A percentile compares a stretch with the other conserved stretches of the same genome.
Conservation (phyloP, 1,140 invertebrate species). For the Solenopsis fugax region DNA sequence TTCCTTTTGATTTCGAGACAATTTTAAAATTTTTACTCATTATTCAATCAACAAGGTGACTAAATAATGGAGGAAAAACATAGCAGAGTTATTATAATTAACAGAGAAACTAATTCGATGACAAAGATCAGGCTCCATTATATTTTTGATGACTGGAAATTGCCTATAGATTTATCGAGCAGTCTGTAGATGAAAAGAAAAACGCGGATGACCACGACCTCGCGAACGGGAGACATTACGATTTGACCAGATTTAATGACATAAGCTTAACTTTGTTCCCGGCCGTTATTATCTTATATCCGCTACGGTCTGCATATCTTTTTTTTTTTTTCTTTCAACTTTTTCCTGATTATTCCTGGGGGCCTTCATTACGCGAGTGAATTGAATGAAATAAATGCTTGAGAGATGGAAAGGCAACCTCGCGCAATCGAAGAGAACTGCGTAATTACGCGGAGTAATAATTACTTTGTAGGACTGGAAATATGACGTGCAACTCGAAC, state of each 20-base stretch:
- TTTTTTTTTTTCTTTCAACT: not conserved
- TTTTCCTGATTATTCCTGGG: conserved; percentile 34
- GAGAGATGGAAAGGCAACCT: conserved; percentile 2
- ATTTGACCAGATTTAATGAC: conserved; percentile 39
- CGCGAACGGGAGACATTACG: not conserved
- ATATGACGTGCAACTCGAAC: conserved; percentile 6
- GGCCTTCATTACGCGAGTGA: conserved; percentile 5
- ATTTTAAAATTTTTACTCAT: not conserved
- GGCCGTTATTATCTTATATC: conserved; percentile 41
- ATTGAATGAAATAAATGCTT: conserved; percentile 33
- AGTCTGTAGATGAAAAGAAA: not conserved
- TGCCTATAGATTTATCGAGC: not conserved
- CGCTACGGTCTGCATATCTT: conserved; percentile 9
- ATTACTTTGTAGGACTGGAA: conserved; percentile 29
- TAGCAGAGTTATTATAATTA: not conserved
- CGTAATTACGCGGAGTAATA: conserved; percentile 48
- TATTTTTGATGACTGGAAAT: not conserved
- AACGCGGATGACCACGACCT: conserved; percentile 11
- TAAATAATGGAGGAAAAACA: not conserved
- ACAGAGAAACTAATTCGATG: not conserved
- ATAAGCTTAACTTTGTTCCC: conserved; percentile 34
- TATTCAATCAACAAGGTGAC: not conserved
- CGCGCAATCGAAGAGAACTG: conserved; percentile 19
- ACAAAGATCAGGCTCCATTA: not conserved
- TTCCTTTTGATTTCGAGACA: not conserved